Conservation (phyloP, 2,797 vertebrate species). For the Neosilurus mollespiculum region DNA sequence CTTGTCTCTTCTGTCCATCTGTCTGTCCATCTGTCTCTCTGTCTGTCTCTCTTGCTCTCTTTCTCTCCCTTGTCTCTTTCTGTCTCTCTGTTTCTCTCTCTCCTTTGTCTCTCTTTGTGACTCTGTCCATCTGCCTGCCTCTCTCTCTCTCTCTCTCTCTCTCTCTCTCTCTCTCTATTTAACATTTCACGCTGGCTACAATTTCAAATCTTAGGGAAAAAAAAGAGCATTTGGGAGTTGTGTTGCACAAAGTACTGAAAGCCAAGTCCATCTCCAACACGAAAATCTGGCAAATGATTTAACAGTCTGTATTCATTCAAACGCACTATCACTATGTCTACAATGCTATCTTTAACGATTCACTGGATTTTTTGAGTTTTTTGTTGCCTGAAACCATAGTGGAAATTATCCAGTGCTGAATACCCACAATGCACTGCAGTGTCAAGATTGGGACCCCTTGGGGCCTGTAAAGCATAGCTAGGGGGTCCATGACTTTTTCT, state of each 20-base stretch:
- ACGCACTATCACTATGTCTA: not conserved
- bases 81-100: too few species aligned
- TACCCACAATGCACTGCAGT: conserved; percentile 17
- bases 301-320: not conserved
- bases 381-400: not conserved
- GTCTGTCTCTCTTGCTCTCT: too few species aligned
- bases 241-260: conserved; percentile 1
- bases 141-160: not conserved
- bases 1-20: too few species aligned
- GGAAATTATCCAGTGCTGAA: conserved; percentile 14
- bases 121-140: too few species aligned
- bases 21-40: too few species aligned
- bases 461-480: not conserved
- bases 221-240: conserved; percentile 60
- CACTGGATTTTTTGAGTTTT: not conserved
- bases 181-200: conserved; percentile 55
- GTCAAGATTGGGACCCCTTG: not conserved
- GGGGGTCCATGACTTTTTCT: not conserved
- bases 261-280: not conserved
- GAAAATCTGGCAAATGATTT: conserved; percentile 7
- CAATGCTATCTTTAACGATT: too few species aligned
- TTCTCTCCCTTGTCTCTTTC: too few species aligned
- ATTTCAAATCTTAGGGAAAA: conserved; percentile 57
- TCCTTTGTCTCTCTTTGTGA: too few species aligned
- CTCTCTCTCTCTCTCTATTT: conserved; percentile 13